Percentiles rank a stretch among this genome's conserved stretches.
Evolutionary conservation across 2,113 vertebrate genomes (phyloP).

Genomic region (Agapornis roseicollis): DNA sequence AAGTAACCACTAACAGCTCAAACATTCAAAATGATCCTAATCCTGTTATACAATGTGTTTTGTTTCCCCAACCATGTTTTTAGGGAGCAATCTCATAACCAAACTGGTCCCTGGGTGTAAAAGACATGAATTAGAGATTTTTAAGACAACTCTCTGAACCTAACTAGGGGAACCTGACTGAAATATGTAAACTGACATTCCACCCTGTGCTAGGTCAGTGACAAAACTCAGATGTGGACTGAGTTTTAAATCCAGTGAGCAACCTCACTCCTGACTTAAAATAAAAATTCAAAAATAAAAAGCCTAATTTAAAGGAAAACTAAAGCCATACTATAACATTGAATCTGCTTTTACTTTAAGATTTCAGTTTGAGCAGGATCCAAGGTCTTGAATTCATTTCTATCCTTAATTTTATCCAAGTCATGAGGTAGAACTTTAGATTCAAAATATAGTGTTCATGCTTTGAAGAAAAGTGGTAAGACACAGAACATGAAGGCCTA

Average conservation of each 20-base stretch:
- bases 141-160: neutral
- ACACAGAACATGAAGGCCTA: neutral
- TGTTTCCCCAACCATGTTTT: conserved; percentile 30
- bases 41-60: conserved; percentile 53
- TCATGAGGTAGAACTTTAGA: neutral
- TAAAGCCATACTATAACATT: neutral
- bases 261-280: neutral
- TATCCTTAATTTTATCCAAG: neutral
- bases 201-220: neutral
- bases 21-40: conserved; percentile 31
- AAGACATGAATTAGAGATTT: conserved; percentile 18
- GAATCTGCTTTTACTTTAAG: neutral
- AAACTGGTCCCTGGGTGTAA: neutral
- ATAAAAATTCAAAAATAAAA: neutral
- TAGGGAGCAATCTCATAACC: neutral
- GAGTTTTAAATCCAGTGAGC: neutral
- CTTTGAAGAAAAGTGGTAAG: neutral
- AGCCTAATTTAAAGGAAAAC: neutral
- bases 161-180: neutral
- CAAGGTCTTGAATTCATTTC: neutral
- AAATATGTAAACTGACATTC: conserved; percentile 16
- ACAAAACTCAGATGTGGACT: neutral
- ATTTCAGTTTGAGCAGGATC: neutral
- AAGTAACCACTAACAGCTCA: conserved; percentile 10
- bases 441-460: neutral